Conservation (phyloP, 2,797 vertebrate genomes). For the Poecilia picta region DNA sequence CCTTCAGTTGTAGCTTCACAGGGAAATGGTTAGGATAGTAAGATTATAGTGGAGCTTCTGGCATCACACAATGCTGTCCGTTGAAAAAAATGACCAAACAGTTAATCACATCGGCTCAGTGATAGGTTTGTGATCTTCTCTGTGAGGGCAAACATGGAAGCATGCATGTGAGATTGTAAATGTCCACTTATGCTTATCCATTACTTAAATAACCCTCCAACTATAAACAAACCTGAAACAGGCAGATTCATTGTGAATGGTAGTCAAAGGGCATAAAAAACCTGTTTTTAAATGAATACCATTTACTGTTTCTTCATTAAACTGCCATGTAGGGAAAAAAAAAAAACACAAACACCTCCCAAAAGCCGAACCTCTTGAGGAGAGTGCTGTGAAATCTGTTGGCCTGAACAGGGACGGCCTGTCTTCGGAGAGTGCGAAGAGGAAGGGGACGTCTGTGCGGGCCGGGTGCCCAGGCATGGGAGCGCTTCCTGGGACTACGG, state of each 20-base stretch:
- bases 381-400: slow-evolving; percentile 42
- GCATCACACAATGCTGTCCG: too few relatives aligned
- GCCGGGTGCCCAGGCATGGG: slow-evolving; percentile 56
- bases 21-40: too few relatives aligned
- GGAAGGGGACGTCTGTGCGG: slow-evolving; percentile 47
- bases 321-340: neutral
- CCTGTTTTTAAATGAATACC: slow-evolving; percentile 10
- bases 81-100: neutral
- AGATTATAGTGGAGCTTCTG: too few relatives aligned
- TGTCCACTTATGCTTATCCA: slow-evolving; percentile 8
- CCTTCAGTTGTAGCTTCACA: too few relatives aligned
- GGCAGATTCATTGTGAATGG: slow-evolving; percentile 17
- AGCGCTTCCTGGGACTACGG: slow-evolving; percentile 39
- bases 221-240: slow-evolving; percentile 23
- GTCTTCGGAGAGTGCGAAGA: slow-evolving; percentile 44
- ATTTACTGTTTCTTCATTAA: slow-evolving; percentile 6
- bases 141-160: slow-evolving; percentile 24
- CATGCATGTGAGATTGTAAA: slow-evolving; percentile 25
- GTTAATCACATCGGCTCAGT: slow-evolving; percentile 46
- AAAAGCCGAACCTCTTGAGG: slow-evolving; percentile 23
- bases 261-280: slow-evolving; percentile 26
- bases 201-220: neutral
- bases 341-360: slow-evolving; percentile 9
- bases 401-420: slow-evolving; percentile 35
- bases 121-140: slow-evolving; percentile 27